Percentiles rank a stretch among this genome's conserved stretches.
phyloP scores from a whole-genome alignment of 37 sponge, comb jelly and placozoan species.

The Eunapius fragilis region DNA sequence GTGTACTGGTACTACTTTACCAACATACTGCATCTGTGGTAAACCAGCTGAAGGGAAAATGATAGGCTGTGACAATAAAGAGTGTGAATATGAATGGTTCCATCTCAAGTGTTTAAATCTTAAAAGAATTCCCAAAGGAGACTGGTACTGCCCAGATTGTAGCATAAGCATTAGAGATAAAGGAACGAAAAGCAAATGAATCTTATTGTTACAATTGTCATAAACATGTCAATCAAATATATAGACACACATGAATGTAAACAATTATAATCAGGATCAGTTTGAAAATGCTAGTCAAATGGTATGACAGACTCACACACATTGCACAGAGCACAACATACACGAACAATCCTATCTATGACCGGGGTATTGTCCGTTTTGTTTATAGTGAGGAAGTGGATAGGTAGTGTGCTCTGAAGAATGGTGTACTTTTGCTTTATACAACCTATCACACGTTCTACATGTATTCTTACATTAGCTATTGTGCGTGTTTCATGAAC shows the following conservation, averaged over 20 bases:
- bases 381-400: constrained; percentile 40
- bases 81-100: constrained; percentile 37
- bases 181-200: no score
- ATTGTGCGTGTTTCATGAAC: constrained; percentile 68
- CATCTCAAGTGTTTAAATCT: constrained; percentile 31
- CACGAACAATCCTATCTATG: constrained; percentile 47
- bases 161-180: background rate
- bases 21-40: constrained; percentile 4
- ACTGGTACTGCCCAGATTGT: constrained; percentile 55
- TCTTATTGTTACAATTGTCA: background rate
- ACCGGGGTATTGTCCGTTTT: constrained; percentile 3
- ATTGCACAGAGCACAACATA: constrained; percentile 72
- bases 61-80: constrained; percentile 48
- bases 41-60: constrained; percentile 29
- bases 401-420: constrained; percentile 46
- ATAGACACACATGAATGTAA: background rate
- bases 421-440: constrained; percentile 64
- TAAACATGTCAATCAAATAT: background rate
- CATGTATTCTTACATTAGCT: constrained; percentile 86
- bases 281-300: constrained; percentile 35
- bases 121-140: constrained; percentile 1
- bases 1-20: constrained; percentile 30
- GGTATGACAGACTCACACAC: constrained; percentile 66
- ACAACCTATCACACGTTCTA: constrained; percentile 71
- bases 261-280: background rate